Conservation (phyloP, 2,113 vertebrate species). For the Epinephelus moara region DNA sequence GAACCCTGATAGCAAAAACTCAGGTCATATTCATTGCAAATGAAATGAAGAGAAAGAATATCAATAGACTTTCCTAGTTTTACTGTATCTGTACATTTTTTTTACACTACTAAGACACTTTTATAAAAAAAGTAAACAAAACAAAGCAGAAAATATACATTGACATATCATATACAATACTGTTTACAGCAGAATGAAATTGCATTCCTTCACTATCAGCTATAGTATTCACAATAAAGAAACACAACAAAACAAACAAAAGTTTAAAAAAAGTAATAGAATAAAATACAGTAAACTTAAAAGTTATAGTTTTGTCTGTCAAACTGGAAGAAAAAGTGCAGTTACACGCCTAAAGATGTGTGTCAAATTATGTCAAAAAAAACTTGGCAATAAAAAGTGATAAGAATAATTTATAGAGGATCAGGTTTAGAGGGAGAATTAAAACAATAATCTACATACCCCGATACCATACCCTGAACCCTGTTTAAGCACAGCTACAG, state of each 20-base stretch:
- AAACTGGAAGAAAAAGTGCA: neutral
- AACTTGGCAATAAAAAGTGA: neutral
- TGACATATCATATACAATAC: neutral
- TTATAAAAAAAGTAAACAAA: no score
- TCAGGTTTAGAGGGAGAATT: neutral
- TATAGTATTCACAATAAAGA: no score
- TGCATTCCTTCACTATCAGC: neutral
- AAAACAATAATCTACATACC: neutral
- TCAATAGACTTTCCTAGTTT: no score
- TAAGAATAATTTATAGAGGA: neutral
- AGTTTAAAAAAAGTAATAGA: no score
- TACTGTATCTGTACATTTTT: no score
- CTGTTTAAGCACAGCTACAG: neutral
- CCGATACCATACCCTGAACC: neutral
- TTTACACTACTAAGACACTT: no score
- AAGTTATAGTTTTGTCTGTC: neutral
- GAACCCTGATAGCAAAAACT: no score
- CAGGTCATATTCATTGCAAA: no score
- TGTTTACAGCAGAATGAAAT: neutral
- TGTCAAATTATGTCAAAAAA: neutral
- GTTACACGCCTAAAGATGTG: neutral
- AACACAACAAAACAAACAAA: neutral
- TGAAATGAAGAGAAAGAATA: no score
- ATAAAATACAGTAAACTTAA: neutral
- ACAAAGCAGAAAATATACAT: no score